These are phyloP conservation scores for Cavia aperea DNA, from an alignment of 2,113 vertebrate species.

Conservation along the genomic window DNA sequence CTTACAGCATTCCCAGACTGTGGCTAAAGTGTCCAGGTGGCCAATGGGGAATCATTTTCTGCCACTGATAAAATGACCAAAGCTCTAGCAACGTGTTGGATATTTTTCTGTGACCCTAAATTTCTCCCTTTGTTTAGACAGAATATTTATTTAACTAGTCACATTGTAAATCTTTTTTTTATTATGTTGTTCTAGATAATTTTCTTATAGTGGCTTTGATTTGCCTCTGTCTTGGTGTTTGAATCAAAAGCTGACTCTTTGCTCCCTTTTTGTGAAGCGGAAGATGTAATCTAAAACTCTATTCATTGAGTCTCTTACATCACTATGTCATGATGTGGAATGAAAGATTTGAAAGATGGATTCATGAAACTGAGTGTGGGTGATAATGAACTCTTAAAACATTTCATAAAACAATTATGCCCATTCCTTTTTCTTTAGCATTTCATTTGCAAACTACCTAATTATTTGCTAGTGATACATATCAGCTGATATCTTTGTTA, in stretches of 20 bases:
- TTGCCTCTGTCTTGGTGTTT: slow-evolving; percentile 45
- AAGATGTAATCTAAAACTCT: slow-evolving; percentile 56
- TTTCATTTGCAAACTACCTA: slow-evolving; percentile 50
- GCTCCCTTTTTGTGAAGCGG: slow-evolving; percentile 42
- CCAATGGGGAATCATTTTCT: slow-evolving; percentile 34
- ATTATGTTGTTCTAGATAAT: slow-evolving; percentile 29
- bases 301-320: slow-evolving; percentile 45
- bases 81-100: slow-evolving; percentile 37
- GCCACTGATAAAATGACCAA: slow-evolving; percentile 40
- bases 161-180: slow-evolving; percentile 32
- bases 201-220: slow-evolving; percentile 53
- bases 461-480: slow-evolving; percentile 25
- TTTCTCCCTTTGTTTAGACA: slow-evolving; percentile 40
- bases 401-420: slow-evolving; percentile 57
- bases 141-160: slow-evolving; percentile 38
- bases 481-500: slow-evolving; percentile 32
- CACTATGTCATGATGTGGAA: slow-evolving; percentile 50
- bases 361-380: slow-evolving; percentile 51
- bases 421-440: slow-evolving; percentile 31
- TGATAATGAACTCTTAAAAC: slow-evolving; percentile 55
- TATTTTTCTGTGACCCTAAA: slow-evolving; percentile 21
- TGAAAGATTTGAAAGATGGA: slow-evolving; percentile 58
- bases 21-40: slow-evolving; percentile 2
- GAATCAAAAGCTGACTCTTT: slow-evolving; percentile 55
- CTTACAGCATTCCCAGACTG: neutral